Evolutionary conservation across 2,113 vertebrate species (phyloP).

Genomic region (Boulengeromyrus knoepffleri): DNA sequence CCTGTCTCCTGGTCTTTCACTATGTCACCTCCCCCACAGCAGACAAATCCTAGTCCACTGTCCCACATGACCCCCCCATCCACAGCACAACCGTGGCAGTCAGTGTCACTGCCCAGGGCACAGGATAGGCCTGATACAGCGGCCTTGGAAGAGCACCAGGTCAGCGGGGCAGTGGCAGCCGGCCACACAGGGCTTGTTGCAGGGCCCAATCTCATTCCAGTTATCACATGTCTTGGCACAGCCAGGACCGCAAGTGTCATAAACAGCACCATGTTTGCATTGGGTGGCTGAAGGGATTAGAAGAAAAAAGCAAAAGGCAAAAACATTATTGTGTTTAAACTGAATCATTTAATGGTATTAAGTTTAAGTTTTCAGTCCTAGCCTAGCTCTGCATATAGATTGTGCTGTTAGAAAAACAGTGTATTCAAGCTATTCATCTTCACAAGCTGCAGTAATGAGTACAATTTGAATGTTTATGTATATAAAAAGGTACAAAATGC

Average conservation of each 20-base stretch:
- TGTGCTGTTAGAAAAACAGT: neutral
- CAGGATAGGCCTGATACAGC: slow-evolving; percentile 87
- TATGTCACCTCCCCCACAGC: neutral
- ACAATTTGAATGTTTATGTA: neutral
- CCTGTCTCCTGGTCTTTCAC: neutral
- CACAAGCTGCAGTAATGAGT: neutral
- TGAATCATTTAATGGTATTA: neutral
- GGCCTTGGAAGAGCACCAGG: slow-evolving; percentile 81
- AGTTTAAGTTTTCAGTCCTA: neutral
- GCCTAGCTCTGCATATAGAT: neutral
- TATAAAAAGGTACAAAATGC: neutral
- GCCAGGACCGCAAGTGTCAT: slow-evolving; percentile 90
- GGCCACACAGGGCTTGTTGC: slow-evolving; percentile 80
- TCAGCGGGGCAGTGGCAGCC: slow-evolving; percentile 94
- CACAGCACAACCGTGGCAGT: slow-evolving; percentile 39
- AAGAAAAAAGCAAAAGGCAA: neutral
- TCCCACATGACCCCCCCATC: slow-evolving; percentile 20
- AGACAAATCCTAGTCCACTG: slow-evolving; percentile 46
- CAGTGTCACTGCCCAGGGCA: slow-evolving; percentile 86
- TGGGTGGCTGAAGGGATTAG: slow-evolving; percentile 69
- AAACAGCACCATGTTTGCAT: slow-evolving; percentile 87
- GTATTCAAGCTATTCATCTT: neutral
- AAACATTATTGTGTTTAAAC: neutral
- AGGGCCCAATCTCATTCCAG: slow-evolving; percentile 95
- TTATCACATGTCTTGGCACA: slow-evolving; percentile 93